These are phyloP conservation scores for Psittacus erithacus DNA, from an alignment of 2,113 vertebrate genomes.

Conservation along the genomic window DNA sequence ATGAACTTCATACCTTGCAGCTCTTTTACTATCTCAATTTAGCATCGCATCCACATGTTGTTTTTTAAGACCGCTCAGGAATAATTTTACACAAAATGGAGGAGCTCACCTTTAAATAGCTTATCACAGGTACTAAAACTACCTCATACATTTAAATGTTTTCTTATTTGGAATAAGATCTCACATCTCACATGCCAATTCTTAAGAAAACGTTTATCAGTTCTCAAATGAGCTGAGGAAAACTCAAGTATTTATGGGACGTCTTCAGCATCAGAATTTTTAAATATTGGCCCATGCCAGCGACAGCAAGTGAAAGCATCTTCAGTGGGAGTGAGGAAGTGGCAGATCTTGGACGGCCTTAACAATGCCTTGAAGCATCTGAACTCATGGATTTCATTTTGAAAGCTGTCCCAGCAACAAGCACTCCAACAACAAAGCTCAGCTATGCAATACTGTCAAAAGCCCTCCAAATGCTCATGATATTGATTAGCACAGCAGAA, in stretches of 20 bases:
- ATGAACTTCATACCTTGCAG: not conserved
- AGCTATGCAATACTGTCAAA: too few species aligned
- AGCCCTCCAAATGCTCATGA: not conserved
- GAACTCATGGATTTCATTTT: not conserved
- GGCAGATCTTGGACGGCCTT: not conserved
- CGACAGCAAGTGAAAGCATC: not conserved
- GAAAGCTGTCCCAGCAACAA: not conserved
- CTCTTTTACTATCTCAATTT: not conserved
- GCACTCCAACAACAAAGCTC: not conserved
- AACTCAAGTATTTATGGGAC: not conserved
- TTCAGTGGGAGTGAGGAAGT: not conserved
- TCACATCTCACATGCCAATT: too few species aligned
- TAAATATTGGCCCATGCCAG: not conserved
- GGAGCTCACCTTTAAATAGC: not conserved
- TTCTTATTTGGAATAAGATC: too few species aligned
- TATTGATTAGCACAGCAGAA: not conserved
- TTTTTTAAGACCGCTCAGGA: not conserved
- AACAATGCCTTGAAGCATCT: not conserved
- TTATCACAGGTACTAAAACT: not conserved
- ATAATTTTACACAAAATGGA: not conserved
- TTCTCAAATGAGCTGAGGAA: not conserved
- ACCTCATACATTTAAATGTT: not conserved
- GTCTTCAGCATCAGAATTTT: rapidly evolving
- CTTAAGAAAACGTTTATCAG: not conserved
- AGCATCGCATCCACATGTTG: not conserved